Conservation (phyloP, 1,140 invertebrate genomes). For the Bradysia coprophila region DNA sequence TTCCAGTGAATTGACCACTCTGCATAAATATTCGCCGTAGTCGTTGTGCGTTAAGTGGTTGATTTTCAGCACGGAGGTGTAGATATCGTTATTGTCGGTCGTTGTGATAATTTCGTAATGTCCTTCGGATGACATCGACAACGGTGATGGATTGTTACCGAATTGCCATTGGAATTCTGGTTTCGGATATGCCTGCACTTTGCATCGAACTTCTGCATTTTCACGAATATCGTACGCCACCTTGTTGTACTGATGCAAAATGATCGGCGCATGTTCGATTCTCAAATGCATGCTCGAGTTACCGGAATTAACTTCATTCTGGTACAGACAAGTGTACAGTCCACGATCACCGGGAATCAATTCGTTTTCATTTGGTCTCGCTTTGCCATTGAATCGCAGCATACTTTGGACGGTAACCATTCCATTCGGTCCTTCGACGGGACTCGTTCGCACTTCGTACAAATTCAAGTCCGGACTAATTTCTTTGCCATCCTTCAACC, state of each 20-base stretch:
- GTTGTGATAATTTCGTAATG: constrained; percentile 71
- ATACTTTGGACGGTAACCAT: constrained; percentile 71
- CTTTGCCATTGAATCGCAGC: constrained; percentile 57
- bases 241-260: constrained; percentile 67
- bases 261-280: constrained; percentile 77
- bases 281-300: constrained; percentile 76
- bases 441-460: constrained; percentile 61
- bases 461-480: constrained; percentile 50
- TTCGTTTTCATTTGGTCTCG: constrained; percentile 51
- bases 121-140: constrained; percentile 59
- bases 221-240: constrained; percentile 73
- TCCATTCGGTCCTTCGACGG: constrained; percentile 49
- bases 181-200: constrained; percentile 78
- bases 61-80: constrained; percentile 60
- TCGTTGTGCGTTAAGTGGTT: constrained; percentile 55
- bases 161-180: constrained; percentile 86
- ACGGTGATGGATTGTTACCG: constrained; percentile 44
- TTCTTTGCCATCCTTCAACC: constrained; percentile 73
- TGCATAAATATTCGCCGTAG: constrained; percentile 80
- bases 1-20: constrained; percentile 59
- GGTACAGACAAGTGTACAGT: constrained; percentile 70
- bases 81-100: constrained; percentile 66
- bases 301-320: constrained; percentile 72
- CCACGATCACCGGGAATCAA: constrained; percentile 68
- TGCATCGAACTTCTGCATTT: constrained; percentile 67